These are phyloP conservation scores for Ptyas mucosa DNA, from an alignment of 2,113 vertebrate species.

Conservation along the genomic window DNA sequence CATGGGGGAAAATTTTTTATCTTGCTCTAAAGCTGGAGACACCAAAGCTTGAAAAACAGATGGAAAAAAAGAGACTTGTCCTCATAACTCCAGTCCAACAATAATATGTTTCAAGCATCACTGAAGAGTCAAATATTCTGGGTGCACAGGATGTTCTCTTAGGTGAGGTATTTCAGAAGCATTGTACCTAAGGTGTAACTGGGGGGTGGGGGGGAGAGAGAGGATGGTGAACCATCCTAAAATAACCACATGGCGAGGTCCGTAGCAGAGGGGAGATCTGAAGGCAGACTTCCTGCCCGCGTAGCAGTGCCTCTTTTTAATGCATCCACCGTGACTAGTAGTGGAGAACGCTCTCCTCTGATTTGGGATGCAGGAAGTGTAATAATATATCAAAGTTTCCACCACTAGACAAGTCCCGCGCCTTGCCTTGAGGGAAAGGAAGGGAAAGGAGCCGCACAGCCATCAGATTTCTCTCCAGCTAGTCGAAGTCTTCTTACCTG, in stretches of 20 bases:
- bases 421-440: background rate
- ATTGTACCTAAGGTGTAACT: background rate
- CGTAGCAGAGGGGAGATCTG: background rate
- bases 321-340: background rate
- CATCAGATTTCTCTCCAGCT: conserved; percentile 14
- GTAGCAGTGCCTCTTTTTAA: background rate
- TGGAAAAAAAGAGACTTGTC: background rate
- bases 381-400: background rate
- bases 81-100: background rate
- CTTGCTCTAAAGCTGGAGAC: background rate
- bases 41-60: background rate
- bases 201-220: background rate
- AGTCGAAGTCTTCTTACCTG: conserved; percentile 79
- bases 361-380: background rate
- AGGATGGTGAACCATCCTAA: background rate
- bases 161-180: background rate
- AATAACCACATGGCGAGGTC: background rate
- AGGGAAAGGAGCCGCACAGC: conserved; percentile 16
- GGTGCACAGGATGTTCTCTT: background rate
- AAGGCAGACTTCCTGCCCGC: background rate
- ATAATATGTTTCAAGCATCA: background rate
- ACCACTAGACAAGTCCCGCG: background rate
- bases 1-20: background rate
- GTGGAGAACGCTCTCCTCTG: no score
- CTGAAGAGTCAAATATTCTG: background rate